A percentile compares a stretch with the other conserved stretches of the same genome.
These are phyloP conservation scores for Plecotus auritus DNA, from an alignment of 2,113 vertebrate genomes.

Conservation along the genomic window DNA sequence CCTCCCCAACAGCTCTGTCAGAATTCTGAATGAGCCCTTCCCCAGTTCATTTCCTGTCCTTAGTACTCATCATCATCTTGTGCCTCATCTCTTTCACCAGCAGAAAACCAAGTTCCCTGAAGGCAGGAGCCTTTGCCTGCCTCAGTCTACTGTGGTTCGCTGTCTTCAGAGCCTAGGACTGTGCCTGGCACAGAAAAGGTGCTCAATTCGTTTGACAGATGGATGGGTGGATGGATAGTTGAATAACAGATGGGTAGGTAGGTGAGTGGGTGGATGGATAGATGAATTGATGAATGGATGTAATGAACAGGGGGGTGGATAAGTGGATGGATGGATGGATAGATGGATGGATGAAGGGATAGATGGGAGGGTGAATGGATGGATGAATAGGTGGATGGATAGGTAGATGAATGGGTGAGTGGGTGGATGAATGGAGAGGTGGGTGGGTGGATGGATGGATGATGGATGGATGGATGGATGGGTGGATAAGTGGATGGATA, in stretches of 20 bases:
- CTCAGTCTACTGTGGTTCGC: accelerated
- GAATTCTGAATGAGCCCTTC: background rate
- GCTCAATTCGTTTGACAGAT: background rate
- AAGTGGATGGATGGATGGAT: background rate
- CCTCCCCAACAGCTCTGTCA: accelerated
- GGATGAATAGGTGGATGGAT: accelerated
- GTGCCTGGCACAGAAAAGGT: background rate
- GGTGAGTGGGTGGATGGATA: background rate
- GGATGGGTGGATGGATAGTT: accelerated
- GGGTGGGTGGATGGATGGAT: no score
- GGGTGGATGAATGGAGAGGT: background rate
- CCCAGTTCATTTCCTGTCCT: background rate
- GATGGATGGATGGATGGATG: no score
- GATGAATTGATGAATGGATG: background rate
- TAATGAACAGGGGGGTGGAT: no score
- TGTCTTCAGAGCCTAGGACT: background rate
- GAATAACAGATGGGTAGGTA: background rate
- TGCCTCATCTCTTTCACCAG: accelerated
- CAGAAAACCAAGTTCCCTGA: background rate
- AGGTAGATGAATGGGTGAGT: no score
- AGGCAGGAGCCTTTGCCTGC: background rate
- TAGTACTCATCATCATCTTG: background rate
- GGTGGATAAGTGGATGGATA: background rate
- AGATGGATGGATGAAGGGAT: accelerated
- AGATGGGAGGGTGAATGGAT: no score